Evolutionary conservation across 1,140 invertebrate species (phyloP).

Genomic region (Aporrectodea caliginosa): DNA sequence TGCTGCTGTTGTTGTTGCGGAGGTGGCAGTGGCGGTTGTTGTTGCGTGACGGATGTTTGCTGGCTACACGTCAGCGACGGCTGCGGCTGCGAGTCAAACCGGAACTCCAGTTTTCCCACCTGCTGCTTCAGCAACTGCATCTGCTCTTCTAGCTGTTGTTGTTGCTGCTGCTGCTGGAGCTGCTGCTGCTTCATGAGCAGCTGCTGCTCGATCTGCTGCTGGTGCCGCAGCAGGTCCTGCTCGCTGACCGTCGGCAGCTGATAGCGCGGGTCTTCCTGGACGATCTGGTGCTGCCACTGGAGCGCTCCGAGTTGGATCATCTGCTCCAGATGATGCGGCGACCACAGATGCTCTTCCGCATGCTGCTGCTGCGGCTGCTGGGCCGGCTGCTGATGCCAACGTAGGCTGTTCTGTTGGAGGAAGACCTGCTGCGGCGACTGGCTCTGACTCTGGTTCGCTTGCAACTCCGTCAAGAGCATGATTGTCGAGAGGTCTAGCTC

Average conservation of each 20-base stretch:
- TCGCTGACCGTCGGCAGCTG: slow-evolving; percentile 32
- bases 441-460: neutral
- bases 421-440: slow-evolving; percentile 44
- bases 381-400: slow-evolving; percentile 41
- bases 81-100: neutral
- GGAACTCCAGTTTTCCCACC: neutral
- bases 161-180: slow-evolving; percentile 37
- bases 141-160: slow-evolving; percentile 32
- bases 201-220: slow-evolving; percentile 34
- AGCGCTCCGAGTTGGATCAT: neutral
- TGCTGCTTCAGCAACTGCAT: slow-evolving; percentile 28
- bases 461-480: slow-evolving; percentile 13
- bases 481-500: slow-evolving; percentile 14
- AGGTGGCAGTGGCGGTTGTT: slow-evolving; percentile 43
- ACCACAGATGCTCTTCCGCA: slow-evolving; percentile 29
- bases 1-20: slow-evolving; percentile 33
- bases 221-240: slow-evolving; percentile 45
- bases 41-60: no score
- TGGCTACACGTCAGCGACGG: neutral
- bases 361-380: slow-evolving; percentile 37
- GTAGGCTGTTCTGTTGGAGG: slow-evolving; percentile 49
- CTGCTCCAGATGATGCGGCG: slow-evolving; percentile 27
- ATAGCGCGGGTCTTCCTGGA: slow-evolving; percentile 25
- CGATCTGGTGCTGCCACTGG: neutral
- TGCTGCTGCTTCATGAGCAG: slow-evolving; percentile 48